Percentiles rank a stretch among this genome's conserved stretches.
phyloP scores from a whole-genome alignment of 2,888 invertebrate species.

The Xanthia icteritia region DNA sequence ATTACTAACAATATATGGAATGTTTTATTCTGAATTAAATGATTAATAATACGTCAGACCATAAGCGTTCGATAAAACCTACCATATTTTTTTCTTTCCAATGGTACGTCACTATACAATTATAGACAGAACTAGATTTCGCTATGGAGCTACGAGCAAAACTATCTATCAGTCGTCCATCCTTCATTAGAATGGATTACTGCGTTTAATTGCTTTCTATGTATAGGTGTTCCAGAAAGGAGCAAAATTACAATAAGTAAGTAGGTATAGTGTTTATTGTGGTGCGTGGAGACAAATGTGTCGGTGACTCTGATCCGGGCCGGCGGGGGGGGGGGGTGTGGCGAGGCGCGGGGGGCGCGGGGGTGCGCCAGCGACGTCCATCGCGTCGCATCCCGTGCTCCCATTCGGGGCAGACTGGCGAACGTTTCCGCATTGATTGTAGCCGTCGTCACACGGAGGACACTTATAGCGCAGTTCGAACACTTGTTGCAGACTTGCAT shows the following conservation, averaged over 20 bases:
- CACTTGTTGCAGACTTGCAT: conserved; percentile 64
- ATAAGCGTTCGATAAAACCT: too few relatives aligned
- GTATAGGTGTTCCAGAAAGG: conserved; percentile 62
- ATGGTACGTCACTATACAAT: conserved; percentile 11
- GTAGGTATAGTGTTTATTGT: conserved; percentile 68
- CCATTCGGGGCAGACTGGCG: conserved; percentile 83
- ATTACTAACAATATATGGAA: too few relatives aligned
- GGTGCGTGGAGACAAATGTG: conserved; percentile 76
- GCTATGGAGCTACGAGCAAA: background rate
- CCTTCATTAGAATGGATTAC: conserved; percentile 37
- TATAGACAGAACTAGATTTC: conserved; percentile 15
- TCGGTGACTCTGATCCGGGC: conserved; percentile 75
- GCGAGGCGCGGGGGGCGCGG: conserved; percentile 57
- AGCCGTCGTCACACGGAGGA: conserved; percentile 84
- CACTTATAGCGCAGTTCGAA: conserved; percentile 81
- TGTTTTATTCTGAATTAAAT: too few relatives aligned
- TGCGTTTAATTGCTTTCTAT: conserved; percentile 50
- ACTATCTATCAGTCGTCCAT: conserved; percentile 16
- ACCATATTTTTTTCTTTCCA: too few relatives aligned
- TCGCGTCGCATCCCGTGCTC: conserved; percentile 86
- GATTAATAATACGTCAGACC: too few relatives aligned
- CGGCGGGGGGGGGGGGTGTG: conserved; percentile 68
- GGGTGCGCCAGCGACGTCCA: conserved; percentile 73
- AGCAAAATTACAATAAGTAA: conserved; percentile 59
- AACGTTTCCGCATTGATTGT: conserved; percentile 88